Percentiles rank a stretch among this genome's conserved stretches.
These are phyloP conservation scores for Sarcophaga caerulescens DNA, from an alignment of 2,888 invertebrate species.

Conservation along the genomic window DNA sequence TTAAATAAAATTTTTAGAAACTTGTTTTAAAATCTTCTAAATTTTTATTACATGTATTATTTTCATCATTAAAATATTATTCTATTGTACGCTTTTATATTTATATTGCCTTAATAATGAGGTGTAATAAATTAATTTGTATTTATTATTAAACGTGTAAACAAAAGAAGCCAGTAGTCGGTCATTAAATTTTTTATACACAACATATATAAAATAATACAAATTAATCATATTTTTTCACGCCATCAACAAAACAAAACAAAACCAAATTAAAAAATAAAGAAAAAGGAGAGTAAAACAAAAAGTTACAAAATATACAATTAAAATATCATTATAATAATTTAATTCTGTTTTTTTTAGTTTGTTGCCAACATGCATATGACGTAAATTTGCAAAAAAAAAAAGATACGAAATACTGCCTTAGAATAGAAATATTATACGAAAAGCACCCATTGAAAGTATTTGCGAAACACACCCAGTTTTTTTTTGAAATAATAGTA, in stretches of 20 bases:
- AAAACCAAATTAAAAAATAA: too few species aligned
- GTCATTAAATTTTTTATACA: constrained; percentile 20
- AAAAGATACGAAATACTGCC: constrained; percentile 15
- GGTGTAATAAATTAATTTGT: not conserved
- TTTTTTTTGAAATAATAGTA: constrained; percentile 12
- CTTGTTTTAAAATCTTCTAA: too few species aligned
- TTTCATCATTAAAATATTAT: too few species aligned
- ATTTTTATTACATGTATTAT: too few species aligned
- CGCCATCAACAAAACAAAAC: not conserved
- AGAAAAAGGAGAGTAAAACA: not conserved
- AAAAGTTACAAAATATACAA: constrained; percentile 44
- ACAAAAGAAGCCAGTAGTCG: constrained; percentile 27
- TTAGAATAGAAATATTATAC: constrained; percentile 20
- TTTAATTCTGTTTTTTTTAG: constrained; percentile 1
- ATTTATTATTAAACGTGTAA: constrained; percentile 8
- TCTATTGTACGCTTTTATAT: too few species aligned
- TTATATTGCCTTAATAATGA: not conserved
- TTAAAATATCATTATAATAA: constrained; percentile 64
- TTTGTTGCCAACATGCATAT: constrained; percentile 25
- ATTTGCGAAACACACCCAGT: constrained; percentile 31
- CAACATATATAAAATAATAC: constrained; percentile 29
- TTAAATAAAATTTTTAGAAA: too few species aligned
- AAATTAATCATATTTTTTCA: constrained; percentile 26
- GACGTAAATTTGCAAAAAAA: constrained; percentile 36
- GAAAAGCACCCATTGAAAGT: constrained; percentile 17